Base-by-base conservation (phyloP, 2,888 invertebrate species). In the Diarsia mendica region DNA sequence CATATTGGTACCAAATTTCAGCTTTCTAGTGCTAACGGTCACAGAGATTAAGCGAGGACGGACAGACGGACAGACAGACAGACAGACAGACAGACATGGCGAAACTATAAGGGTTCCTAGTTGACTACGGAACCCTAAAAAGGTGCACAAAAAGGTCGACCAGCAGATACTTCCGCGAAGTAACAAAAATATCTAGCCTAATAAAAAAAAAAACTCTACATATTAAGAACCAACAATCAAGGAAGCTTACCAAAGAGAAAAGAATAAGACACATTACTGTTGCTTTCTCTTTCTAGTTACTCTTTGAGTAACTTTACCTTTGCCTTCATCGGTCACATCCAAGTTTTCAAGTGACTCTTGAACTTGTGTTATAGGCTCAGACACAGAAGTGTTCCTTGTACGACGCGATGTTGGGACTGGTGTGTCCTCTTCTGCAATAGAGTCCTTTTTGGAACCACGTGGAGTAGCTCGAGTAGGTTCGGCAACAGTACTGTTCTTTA, bases 241-340 rank as follows among this genome's bases (percentile, higher is more conserved):
- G 67, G 67, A 75, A 67, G 80, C 85, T 77, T 84, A 83, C 83
- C 77, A 72, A 79, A 77, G 33, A 65, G 61, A 71, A 49, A 48
- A 68, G 11, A 44, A 18, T 9, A 49, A 33, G 64, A 64, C 55
- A 80, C 80, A 85, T 75, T 87, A 73, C 46, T 81, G 78, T n/a
- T 92, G 89, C 77, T 94, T 95, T 79, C 95, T 89, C 80, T 95
- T 95, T 64, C 92, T 91, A 1, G 90, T 89, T 18, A 90, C 82
- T 64, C 93, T 85, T 77, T 93, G 94, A 0, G 94, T 93, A n/a
- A 92, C 90, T 76, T 94, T 94, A 0, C 92, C 91, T 49, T 90
- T 90, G 3, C 90, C 85, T 1, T 93, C 90, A 67, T 93, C 91
- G 0, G 90, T 90, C 4, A 88, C 55, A 15, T 55, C 55, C 20